These are phyloP conservation scores for Brachionus asplanchnoidis DNA, from an alignment of 1,140 invertebrate genomes.

Conservation along the genomic window DNA sequence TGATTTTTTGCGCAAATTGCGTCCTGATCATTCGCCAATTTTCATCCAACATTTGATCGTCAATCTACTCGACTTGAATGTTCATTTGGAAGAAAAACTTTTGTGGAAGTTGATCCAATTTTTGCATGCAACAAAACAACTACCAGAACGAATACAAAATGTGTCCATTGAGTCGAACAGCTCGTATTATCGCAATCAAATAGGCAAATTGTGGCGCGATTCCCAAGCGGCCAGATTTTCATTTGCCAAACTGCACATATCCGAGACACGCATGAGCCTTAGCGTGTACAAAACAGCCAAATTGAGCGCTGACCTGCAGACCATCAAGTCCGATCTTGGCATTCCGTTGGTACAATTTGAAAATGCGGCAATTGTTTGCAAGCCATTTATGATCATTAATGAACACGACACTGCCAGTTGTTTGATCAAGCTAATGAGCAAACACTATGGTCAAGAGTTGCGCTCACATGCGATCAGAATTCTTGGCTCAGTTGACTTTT, in stretches of 20 bases:
- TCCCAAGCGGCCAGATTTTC: slow-evolving; percentile 51
- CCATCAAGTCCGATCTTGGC: slow-evolving; percentile 77
- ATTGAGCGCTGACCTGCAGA: slow-evolving; percentile 67
- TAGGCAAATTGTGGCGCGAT: slow-evolving; percentile 2
- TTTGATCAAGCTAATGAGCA: slow-evolving; percentile 68
- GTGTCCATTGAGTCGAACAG: neutral
- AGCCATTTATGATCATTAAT: slow-evolving; percentile 76
- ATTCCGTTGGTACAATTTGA: slow-evolving; percentile 89
- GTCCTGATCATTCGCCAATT: neutral
- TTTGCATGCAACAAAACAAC: slow-evolving; percentile 53
- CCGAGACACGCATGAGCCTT: slow-evolving; percentile 71
- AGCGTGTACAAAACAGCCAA: slow-evolving; percentile 79
- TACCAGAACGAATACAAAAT: slow-evolving; percentile 40
- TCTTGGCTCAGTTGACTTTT: slow-evolving; percentile 88
- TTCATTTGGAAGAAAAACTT: slow-evolving; percentile 79
- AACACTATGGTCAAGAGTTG: slow-evolving; percentile 76
- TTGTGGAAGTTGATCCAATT: slow-evolving; percentile 77
- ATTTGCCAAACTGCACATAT: slow-evolving; percentile 77
- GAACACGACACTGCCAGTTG: slow-evolving; percentile 80
- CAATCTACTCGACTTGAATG: slow-evolving; percentile 59
- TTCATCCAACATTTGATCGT: slow-evolving; percentile 11
- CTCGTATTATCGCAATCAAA: slow-evolving; percentile 24
- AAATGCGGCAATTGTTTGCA: slow-evolving; percentile 84
- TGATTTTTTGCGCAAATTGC: slow-evolving; percentile 20
- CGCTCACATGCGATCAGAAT: slow-evolving; percentile 91